Percentiles rank a stretch among this genome's conserved stretches.
Evolutionary conservation across 2,888 invertebrate species (phyloP).

Genomic region (Brenthis daphne): DNA sequence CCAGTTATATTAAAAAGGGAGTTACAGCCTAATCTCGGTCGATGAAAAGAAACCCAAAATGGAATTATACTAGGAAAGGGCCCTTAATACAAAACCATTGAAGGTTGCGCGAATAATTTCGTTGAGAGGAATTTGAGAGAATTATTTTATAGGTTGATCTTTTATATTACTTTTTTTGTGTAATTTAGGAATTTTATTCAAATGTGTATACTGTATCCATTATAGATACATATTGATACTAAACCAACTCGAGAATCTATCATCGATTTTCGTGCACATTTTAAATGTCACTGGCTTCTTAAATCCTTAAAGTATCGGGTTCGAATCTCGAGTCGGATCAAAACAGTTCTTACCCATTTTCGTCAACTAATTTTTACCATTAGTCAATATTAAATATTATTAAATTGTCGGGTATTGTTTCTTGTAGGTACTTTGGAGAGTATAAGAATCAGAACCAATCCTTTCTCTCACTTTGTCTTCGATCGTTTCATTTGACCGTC

Average conservation of each 20-base stretch:
- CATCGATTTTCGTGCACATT: too few species aligned
- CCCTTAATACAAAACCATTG: constrained; percentile 32
- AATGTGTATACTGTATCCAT: not conserved
- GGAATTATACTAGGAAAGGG: constrained; percentile 31
- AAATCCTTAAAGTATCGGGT: too few species aligned
- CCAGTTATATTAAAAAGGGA: constrained; percentile 21
- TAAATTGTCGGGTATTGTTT: too few species aligned
- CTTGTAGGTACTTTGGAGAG: too few species aligned
- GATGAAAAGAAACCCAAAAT: constrained; percentile 32
- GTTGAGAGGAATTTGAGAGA: constrained; percentile 15
- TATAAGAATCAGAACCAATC: too few species aligned
- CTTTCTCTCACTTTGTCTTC: too few species aligned
- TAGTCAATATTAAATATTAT: too few species aligned
- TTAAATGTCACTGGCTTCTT: too few species aligned
- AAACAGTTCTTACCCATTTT: too few species aligned
- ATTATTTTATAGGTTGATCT: constrained; percentile 1
- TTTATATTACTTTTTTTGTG: constrained; percentile 15
- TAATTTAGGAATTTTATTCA: constrained; percentile 10
- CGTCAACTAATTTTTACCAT: too few species aligned
- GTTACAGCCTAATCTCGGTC: constrained; percentile 34
- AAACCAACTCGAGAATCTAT: not conserved
- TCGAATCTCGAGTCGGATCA: too few species aligned
- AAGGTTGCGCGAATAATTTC: constrained; percentile 31
- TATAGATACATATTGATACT: not conserved
- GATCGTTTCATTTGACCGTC: too few species aligned